Conservation (phyloP, 2,113 vertebrate genomes). For the Stigmatopora nigra region DNA sequence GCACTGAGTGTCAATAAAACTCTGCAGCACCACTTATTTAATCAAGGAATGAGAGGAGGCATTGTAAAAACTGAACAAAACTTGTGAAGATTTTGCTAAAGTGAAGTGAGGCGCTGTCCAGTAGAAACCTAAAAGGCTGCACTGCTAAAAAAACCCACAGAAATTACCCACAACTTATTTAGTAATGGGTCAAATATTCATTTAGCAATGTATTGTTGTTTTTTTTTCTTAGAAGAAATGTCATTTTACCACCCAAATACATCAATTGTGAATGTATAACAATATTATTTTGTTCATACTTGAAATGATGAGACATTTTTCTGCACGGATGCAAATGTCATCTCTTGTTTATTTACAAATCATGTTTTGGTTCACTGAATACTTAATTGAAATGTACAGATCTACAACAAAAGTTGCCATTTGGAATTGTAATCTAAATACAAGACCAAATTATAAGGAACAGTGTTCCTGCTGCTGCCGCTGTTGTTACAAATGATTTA, state of each 20-base stretch:
- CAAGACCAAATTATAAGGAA: background rate
- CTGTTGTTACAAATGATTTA: background rate
- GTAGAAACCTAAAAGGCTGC: background rate
- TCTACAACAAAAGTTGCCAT: background rate
- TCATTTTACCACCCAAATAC: background rate
- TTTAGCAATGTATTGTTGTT: background rate
- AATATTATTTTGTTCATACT: background rate
- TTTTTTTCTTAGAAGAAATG: background rate
- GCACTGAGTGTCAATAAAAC: background rate
- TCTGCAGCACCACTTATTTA: background rate
- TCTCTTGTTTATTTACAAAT: constrained; percentile 1
- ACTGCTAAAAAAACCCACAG: background rate
- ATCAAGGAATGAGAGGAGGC: background rate
- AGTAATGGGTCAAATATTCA: background rate
- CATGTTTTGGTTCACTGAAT: constrained; percentile 14
- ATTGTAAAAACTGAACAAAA: background rate
- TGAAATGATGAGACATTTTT: background rate
- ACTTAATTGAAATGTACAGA: background rate
- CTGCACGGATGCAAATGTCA: background rate
- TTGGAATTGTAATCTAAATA: background rate
- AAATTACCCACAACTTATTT: background rate
- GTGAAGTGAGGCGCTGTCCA: background rate
- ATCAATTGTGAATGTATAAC: background rate
- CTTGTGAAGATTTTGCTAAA: background rate
- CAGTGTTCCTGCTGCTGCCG: background rate